Base-by-base conservation (phyloP, 2,888 invertebrate species). In the Pilophorus perplexus region DNA sequence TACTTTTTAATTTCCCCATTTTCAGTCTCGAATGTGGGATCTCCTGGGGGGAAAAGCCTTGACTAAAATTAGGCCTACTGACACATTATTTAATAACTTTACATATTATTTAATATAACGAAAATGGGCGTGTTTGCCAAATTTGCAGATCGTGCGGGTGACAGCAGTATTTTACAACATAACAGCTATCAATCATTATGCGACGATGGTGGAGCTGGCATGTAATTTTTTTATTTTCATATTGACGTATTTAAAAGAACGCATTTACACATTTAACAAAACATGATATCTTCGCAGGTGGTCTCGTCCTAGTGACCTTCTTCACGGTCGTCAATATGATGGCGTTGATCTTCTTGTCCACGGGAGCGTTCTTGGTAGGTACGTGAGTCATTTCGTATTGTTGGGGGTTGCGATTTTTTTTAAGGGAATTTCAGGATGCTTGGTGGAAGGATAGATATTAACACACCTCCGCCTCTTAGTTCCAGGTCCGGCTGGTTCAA, bases 281-380 rank as follows among this genome's bases (percentile, higher is more conserved):
- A 18, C 14, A n/a, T 42, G 14, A 18, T 12, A 18, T 20, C 16
- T 14, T 44, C 23, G 23, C 44, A 44, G 44, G 23, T 20, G 44
- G 44, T 8, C 23, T 12, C 12, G 44, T 6, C 18, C 6, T 44
- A 3, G 12, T 44, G 44, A 22, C 6, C 2, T 44, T 44, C 23
- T 44, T 22, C 44, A 18, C 23, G 5, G n/a, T 23, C n/a, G 22
- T 44, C 6, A 20, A 18, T 1, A 4, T 44, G 20, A 10, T 44
- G 22, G 18, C 44, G 20, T 8, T 44, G 10, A 18, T 20, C 18
- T 20, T 20, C 10, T 3, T 18, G n/a, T 44, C 44, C 1, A 44
- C 44, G 20, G 44, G 44, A 23, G 44, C 44, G 20, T 44, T 44
- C 23, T 18, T 44, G 44, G 44, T 44, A 44, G 44, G 44, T 44